Evolutionary conservation across 1,140 invertebrate genomes (phyloP), one percentile per base, ranked within the genome.

Genomic region (Aphaenogaster floridana): DNA sequence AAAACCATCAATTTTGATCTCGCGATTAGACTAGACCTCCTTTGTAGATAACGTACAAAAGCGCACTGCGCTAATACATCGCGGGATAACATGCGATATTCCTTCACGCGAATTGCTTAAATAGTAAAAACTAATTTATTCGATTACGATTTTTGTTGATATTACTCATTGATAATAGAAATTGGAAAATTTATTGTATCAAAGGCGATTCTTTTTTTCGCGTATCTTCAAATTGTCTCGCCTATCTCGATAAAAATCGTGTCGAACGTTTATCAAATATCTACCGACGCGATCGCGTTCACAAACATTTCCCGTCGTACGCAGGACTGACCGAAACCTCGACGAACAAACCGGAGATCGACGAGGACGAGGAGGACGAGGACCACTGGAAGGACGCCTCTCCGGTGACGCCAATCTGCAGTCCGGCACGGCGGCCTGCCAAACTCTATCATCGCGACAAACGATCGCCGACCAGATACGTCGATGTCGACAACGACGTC

Each of bases 301-400:
- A 74, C 34, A 17, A 68, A 69, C 13, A 50, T 9, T 50, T 42
- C 4, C 3, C 21, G 1, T 34, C 9, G 1, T 17, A 45, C 48
- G 1, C 69, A 91, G 91, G 91, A 9, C 34, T 91, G n/a, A 91
- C 86, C 2, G 90, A 90, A n/a, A n/a, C 71, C 17, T 92, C 91
- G 1, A 88, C 79, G 83, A 87, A 91, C 52, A 91, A 90, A 42
- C 89, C 72, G 28, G 80, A 90, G 1, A 28, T 66, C 9, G 80
- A 87, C 54, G 91, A 91, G 21, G 92, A 93, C 57, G 92, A 91
- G 64, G 91, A 93, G 3, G 89, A 84, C 1, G 86, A 88, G 34
- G 72, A 87, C 7, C 50, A 91, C 3, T 92, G 92, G 91, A 90
- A 89, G 42, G 91, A 92, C 52, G 92, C 91, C 0, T 92, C 91